A percentile compares a stretch with the other conserved stretches of the same genome.
Conservation (phyloP, 2,888 invertebrate species). For the Drepanosiphum platanoidis region DNA sequence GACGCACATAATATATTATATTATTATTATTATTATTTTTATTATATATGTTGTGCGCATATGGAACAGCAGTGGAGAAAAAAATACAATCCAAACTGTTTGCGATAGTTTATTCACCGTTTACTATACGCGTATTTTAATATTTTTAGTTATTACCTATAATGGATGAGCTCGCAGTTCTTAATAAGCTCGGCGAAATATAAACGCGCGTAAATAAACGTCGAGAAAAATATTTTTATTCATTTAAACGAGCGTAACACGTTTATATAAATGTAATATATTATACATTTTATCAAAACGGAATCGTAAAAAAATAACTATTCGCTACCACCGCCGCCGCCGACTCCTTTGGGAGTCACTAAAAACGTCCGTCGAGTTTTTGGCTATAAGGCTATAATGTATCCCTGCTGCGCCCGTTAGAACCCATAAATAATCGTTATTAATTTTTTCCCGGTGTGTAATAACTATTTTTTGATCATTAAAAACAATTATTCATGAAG, state of each 20-base stretch:
- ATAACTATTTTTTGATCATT: conserved; percentile 22
- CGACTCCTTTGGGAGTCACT: conserved; percentile 16
- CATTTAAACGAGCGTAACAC: neutral
- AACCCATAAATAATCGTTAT: conserved; percentile 51
- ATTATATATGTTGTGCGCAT: neutral
- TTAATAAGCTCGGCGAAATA: too few relatives aligned
- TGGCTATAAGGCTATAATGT: neutral
- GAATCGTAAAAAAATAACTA: conserved; percentile 1
- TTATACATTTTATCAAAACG: conserved; percentile 25
- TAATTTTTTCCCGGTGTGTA: conserved; percentile 20
- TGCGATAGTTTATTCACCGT: neutral
- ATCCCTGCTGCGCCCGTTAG: neutral
- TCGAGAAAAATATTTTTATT: neutral
- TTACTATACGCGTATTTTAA: too few relatives aligned
- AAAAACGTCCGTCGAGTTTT: conserved; percentile 33
- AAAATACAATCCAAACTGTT: too few relatives aligned
- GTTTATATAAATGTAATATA: neutral
- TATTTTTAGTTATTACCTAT: too few relatives aligned
- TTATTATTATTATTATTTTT: too few relatives aligned
- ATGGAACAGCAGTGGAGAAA: neutral
- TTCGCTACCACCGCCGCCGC: neutral
- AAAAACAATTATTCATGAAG: conserved; percentile 26
- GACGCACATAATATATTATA: too few relatives aligned
- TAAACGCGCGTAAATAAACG: neutral
- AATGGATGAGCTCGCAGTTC: too few relatives aligned